Conservation (phyloP, 2,888 invertebrate species). For the Thysanoteuthis rhombus region DNA sequence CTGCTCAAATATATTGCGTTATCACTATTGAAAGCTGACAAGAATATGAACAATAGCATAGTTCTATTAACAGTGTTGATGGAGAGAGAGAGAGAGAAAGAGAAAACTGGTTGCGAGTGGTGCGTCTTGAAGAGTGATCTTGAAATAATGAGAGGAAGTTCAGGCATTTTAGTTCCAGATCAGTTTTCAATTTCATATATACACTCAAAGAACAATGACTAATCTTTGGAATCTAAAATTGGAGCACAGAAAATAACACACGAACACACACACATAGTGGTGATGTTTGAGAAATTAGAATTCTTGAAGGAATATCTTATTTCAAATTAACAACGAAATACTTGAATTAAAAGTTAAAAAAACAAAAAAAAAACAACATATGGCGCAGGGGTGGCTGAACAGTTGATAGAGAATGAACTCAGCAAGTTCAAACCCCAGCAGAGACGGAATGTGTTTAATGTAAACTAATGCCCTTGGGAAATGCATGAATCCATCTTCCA, state of each 20-base stretch:
- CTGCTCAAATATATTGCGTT: not conserved
- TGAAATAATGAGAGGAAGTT: constrained; percentile 12
- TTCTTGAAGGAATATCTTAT: not conserved
- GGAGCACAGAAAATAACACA: not conserved
- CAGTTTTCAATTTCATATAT: not conserved
- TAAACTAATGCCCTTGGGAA: no score
- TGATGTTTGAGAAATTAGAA: not conserved
- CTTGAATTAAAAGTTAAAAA: no score
- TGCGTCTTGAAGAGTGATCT: not conserved
- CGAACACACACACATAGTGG: not conserved
- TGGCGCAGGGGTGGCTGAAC: no score
- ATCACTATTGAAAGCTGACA: not conserved
- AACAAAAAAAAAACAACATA: no score
- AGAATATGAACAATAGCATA: not conserved
- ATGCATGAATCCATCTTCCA: no score
- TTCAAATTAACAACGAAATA: not conserved
- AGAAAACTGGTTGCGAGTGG: not conserved
- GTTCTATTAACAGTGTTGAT: not conserved
- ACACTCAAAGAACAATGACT: constrained; percentile 12
- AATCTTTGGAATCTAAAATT: not conserved
- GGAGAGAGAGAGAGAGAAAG: not conserved
- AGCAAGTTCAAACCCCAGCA: no score
- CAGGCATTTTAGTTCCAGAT: not conserved
- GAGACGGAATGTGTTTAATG: no score
- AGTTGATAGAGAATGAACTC: no score